A percentile compares a stretch with the other conserved stretches of the same genome.
Conservation (phyloP, 1,140 invertebrate species). For the Pachyrhynchus sulphureomaculatus region DNA sequence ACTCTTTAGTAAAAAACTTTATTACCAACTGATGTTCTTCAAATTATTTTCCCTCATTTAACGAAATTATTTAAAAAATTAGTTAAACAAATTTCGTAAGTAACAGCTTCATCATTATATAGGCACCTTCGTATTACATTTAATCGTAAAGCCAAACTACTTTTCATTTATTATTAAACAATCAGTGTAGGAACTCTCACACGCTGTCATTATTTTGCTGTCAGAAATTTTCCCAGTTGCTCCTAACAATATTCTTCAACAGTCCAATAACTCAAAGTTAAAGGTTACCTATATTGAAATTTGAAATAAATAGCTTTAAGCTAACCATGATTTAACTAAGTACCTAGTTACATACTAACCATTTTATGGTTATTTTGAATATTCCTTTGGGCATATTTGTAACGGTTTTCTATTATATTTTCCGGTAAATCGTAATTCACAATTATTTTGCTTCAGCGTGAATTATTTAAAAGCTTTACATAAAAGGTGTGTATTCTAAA, state of each 20-base stretch:
- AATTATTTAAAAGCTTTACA: neutral
- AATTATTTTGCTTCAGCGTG: neutral
- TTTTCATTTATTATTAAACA: too few species aligned
- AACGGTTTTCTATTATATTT: slow-evolving; percentile 23
- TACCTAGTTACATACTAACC: slow-evolving; percentile 25
- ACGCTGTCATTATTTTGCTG: too few species aligned
- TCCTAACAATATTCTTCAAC: neutral
- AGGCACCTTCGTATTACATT: too few species aligned
- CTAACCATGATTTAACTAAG: slow-evolving; percentile 9
- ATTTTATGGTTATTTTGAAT: slow-evolving; percentile 20
- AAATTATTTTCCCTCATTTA: too few species aligned
- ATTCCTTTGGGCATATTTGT: slow-evolving; percentile 5
- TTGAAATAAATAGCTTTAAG: slow-evolving; percentile 14
- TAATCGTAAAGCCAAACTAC: too few species aligned
- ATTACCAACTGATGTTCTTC: too few species aligned
- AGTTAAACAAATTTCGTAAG: too few species aligned
- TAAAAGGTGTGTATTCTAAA: too few species aligned
- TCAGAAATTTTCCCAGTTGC: too few species aligned
- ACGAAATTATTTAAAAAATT: too few species aligned
- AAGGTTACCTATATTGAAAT: slow-evolving; percentile 16
- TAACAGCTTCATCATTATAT: too few species aligned
- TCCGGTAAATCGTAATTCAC: slow-evolving; percentile 19
- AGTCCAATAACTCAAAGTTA: neutral
- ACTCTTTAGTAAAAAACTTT: too few species aligned
- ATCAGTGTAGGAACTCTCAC: neutral